Evolutionary conservation across 2,113 vertebrate genomes (phyloP).

Genomic region (Lepus americanus): DNA sequence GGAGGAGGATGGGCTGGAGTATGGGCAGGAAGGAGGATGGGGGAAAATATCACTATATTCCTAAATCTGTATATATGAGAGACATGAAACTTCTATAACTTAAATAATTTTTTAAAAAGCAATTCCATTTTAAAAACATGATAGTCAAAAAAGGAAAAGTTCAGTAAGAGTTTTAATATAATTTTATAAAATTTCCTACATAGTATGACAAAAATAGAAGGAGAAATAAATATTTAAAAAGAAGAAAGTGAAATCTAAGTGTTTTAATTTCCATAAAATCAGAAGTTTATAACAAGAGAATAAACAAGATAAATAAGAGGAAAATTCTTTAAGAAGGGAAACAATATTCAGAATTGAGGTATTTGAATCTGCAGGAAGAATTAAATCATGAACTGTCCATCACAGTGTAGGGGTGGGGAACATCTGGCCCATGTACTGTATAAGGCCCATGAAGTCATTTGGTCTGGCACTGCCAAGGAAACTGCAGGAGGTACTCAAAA

Average conservation of each 20-base stretch:
- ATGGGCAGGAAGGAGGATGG: no score
- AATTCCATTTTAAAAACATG: background rate
- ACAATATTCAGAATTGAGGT: background rate
- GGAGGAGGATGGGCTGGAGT: no score
- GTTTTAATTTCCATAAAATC: background rate
- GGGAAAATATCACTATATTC: no score
- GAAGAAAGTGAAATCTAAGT: background rate
- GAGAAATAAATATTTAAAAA: background rate
- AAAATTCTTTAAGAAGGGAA: background rate
- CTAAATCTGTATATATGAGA: no score
- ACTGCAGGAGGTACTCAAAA: no score
- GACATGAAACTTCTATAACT: no score
- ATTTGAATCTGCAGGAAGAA: background rate
- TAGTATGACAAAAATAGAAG: background rate
- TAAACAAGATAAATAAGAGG: background rate
- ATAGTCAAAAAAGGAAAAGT: background rate
- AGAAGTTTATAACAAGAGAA: background rate
- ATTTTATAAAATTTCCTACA: background rate
- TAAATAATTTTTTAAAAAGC: background rate
- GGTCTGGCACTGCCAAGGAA: no score
- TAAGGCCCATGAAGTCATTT: no score
- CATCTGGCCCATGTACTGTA: no score
- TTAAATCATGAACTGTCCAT: background rate
- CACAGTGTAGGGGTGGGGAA: background rate
- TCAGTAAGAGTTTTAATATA: background rate